Percentiles rank a stretch among this genome's conserved stretches.
phyloP scores from a whole-genome alignment of 2,797 vertebrate genomes.

The Rhinella marina region DNA sequence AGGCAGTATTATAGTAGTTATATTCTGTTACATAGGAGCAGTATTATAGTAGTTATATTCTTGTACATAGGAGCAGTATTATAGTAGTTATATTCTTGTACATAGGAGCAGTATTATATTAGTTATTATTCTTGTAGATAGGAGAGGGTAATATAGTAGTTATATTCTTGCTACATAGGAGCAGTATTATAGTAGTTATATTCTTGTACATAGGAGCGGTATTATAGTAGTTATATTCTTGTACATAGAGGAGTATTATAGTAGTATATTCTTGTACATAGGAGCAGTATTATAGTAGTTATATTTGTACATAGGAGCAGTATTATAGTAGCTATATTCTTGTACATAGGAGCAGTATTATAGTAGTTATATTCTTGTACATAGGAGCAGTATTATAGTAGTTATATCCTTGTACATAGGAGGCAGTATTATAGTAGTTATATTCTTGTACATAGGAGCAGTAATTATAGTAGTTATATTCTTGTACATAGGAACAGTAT shows the following conservation, averaged over 20 bases:
- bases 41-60: not conserved
- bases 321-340: not conserved
- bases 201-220: constrained; percentile 1
- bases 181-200: constrained; percentile 10
- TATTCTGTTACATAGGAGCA: no score
- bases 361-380: constrained; percentile 3
- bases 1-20: no score
- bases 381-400: not conserved
- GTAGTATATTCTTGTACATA: not conserved
- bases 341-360: not conserved
- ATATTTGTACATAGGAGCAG: not conserved
- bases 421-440: constrained; percentile 1
- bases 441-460: not conserved
- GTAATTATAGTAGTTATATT: constrained; percentile 17
- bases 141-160: not conserved
- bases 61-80: not conserved
- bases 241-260: no score
- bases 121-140: not conserved
- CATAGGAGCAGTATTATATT: not conserved
- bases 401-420: constrained; percentile 13
- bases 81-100: not conserved
- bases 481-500: not conserved
- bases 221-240: constrained; percentile 17
- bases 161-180: not conserved
- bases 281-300: constrained; percentile 1